phyloP scores from a whole-genome alignment of 1,140 invertebrate species.

The Drosophila quadrilineata region DNA sequence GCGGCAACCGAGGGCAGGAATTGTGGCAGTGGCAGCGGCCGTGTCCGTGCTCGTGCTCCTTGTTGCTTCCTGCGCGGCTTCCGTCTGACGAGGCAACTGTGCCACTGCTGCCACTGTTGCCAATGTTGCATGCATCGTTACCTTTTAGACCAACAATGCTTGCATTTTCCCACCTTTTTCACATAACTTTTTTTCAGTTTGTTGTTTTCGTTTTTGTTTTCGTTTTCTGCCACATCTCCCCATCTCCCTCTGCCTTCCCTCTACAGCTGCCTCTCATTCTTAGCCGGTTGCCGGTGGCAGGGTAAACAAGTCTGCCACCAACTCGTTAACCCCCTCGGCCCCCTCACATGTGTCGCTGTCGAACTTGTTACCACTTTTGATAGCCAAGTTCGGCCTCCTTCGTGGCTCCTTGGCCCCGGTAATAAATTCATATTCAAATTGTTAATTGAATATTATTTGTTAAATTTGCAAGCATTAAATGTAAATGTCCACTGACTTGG shows the following conservation, averaged over 20 bases:
- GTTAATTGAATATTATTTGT: conserved; percentile 81
- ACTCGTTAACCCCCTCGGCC: conserved; percentile 39
- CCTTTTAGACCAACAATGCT: conserved; percentile 74
- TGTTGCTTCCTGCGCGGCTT: conserved; percentile 73
- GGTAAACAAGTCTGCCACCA: conserved; percentile 76
- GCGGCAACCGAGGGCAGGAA: conserved; percentile 73
- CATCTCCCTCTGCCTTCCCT: conserved; percentile 34
- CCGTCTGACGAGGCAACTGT: conserved; percentile 40
- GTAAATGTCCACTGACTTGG: conserved; percentile 65
- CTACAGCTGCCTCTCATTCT: conserved; percentile 23
- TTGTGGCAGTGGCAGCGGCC: too few relatives aligned
- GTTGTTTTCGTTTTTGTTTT: conserved; percentile 54
- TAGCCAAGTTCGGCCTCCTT: conserved; percentile 57
- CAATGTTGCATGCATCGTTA: conserved; percentile 76
- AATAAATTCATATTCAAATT: conserved; percentile 80
- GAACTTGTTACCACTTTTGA: conserved; percentile 77
- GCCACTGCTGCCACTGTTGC: conserved; percentile 13
- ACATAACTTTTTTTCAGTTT: conserved; percentile 74
- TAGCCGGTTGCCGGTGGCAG: conserved; percentile 53
- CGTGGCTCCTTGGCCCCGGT: conserved; percentile 52
- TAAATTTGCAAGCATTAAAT: conserved; percentile 80
- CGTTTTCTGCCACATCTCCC: conserved; percentile 22
- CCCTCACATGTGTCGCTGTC: conserved; percentile 54
- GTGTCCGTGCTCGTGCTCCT: conserved; percentile 70
- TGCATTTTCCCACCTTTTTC: conserved; percentile 80